phyloP scores from a whole-genome alignment of 2,113 vertebrate species.

The Bubo bubo region DNA sequence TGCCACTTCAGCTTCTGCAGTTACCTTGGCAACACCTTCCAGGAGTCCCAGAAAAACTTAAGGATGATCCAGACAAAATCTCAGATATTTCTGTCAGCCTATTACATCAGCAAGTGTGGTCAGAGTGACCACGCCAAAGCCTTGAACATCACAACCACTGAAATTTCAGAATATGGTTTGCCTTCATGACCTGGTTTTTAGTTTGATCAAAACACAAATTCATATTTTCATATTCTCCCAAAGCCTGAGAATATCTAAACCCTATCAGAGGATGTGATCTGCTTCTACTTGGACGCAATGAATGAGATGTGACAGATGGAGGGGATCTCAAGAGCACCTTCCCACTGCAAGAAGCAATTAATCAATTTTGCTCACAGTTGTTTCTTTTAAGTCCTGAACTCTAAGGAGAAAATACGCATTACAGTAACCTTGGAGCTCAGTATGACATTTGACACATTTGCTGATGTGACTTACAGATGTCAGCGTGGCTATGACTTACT shows the following conservation, averaged over 20 bases:
- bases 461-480: background rate
- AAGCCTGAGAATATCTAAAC: background rate
- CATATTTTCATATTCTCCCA: background rate
- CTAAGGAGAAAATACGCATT: background rate
- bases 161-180: background rate
- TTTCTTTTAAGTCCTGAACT: background rate
- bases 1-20: background rate
- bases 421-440: background rate
- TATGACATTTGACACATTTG: background rate
- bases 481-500: background rate
- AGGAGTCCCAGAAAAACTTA: background rate
- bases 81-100: background rate
- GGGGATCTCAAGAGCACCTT: background rate
- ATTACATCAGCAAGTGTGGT: background rate
- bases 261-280: background rate
- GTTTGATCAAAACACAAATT: background rate
- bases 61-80: background rate
- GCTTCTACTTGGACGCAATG: background rate
- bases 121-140: background rate
- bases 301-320: background rate
- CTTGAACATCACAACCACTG: background rate
- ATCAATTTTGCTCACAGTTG: background rate
- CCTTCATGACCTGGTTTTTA: background rate
- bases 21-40: background rate
- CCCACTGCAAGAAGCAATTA: background rate